Conservation (phyloP, 2,797 vertebrate species). For the Micropoecilia bifurca region DNA sequence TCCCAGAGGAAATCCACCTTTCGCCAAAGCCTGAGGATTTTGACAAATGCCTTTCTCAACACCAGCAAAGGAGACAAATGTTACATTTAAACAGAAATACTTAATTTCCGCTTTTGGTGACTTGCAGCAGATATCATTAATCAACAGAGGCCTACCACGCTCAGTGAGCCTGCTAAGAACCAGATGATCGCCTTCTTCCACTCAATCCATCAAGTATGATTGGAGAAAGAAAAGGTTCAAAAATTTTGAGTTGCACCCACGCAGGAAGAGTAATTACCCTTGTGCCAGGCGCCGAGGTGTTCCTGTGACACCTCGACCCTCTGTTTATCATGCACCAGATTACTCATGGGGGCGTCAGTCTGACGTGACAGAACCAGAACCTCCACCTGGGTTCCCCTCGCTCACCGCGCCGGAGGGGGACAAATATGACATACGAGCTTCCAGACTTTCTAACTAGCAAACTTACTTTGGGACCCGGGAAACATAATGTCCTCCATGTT, state of each 20-base stretch:
- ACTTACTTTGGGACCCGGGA: conserved; percentile 49
- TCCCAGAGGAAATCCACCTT: conserved; percentile 79
- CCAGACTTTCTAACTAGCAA: conserved; percentile 62
- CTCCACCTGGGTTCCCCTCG: conserved; percentile 59
- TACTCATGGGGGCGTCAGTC: conserved; percentile 68
- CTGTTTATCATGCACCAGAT: conserved; percentile 81
- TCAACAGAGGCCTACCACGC: conserved; percentile 76
- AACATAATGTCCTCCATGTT: conserved; percentile 47
- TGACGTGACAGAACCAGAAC: conserved; percentile 63
- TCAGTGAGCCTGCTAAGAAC: conserved; percentile 79
- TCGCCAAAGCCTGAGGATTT: conserved; percentile 67
- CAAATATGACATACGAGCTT: conserved; percentile 55
- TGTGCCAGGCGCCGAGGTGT: conserved; percentile 74
- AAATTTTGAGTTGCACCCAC: conserved; percentile 79
- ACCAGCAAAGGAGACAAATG: conserved; percentile 81
- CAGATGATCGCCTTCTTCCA: conserved; percentile 81
- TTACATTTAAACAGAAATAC: conserved; percentile 84
- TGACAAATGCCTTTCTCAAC: conserved; percentile 83
- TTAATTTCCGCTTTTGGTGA: conserved; percentile 85
- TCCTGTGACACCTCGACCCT: conserved; percentile 74
- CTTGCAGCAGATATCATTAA: conserved; percentile 81
- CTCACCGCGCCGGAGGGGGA: conserved; percentile 47
- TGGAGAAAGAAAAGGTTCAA: conserved; percentile 84
- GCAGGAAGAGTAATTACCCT: conserved; percentile 82
- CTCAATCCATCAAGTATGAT: conserved; percentile 85